A percentile compares a stretch with the other conserved stretches of the same genome.
These are phyloP conservation scores for Strigamia transsilvanica DNA, from an alignment of 2,888 invertebrate species.

Conservation along the genomic window DNA sequence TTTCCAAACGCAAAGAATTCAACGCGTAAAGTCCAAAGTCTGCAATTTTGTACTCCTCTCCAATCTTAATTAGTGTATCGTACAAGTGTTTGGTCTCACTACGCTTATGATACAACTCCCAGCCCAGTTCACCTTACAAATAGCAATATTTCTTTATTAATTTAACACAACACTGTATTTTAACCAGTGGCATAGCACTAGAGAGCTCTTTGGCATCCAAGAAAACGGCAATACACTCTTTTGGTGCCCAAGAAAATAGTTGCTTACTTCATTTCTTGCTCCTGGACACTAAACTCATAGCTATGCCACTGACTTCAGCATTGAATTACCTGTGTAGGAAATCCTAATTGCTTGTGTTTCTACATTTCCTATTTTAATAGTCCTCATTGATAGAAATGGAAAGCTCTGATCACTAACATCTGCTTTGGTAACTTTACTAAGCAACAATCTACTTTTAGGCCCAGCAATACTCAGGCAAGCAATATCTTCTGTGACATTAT, in stretches of 20 bases:
- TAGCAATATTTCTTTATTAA: constrained; percentile 17
- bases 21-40: constrained; percentile 65
- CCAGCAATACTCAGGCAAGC: constrained; percentile 63
- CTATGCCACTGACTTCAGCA: not conserved
- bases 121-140: constrained; percentile 65
- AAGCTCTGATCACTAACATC: constrained; percentile 62
- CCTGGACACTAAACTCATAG: too few species aligned
- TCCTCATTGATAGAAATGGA: constrained; percentile 62
- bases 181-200: too few species aligned
- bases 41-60: constrained; percentile 62
- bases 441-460: constrained; percentile 61
- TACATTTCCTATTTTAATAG: constrained; percentile 61
- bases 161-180: not conserved
- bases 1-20: constrained; percentile 65
- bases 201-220: too few species aligned
- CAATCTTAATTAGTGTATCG: constrained; percentile 62
- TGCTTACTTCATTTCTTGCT: too few species aligned
- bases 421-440: constrained; percentile 61
- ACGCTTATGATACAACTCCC: constrained; percentile 64
- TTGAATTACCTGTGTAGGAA: constrained; percentile 62
- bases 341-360: constrained; percentile 61
- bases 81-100: constrained; percentile 63
- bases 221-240: too few species aligned
- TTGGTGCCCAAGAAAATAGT: too few species aligned
- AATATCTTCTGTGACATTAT: constrained; percentile 62